Percentiles rank a stretch among this genome's conserved stretches.
These are phyloP conservation scores for Euzophera pinguis DNA, from an alignment of 2,888 invertebrate species.

Conservation along the genomic window DNA sequence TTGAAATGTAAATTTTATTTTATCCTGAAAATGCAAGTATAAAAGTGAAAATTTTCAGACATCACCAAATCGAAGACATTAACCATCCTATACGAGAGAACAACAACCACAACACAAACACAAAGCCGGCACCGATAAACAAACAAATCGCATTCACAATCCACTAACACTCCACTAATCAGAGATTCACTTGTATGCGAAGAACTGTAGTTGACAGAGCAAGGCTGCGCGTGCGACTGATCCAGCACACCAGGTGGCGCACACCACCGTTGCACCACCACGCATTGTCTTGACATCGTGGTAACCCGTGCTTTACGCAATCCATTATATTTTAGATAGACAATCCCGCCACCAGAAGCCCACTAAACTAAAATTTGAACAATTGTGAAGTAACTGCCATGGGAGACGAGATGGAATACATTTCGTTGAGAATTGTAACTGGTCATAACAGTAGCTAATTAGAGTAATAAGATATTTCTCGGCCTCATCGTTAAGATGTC, in stretches of 20 bases:
- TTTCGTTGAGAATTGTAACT: slow-evolving; percentile 24
- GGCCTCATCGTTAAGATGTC: background rate
- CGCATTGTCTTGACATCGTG: slow-evolving; percentile 72
- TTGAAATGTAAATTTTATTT: too few species aligned
- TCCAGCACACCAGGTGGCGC: slow-evolving; percentile 36
- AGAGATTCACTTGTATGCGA: slow-evolving; percentile 22
- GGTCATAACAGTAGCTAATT: slow-evolving; percentile 5
- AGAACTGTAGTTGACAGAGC: slow-evolving; percentile 56
- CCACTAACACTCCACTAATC: slow-evolving; percentile 11
- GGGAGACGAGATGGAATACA: slow-evolving; percentile 21
- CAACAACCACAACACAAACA: slow-evolving; percentile 19
- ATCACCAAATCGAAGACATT: background rate
- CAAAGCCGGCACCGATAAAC: slow-evolving; percentile 9
- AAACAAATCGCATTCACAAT: slow-evolving; percentile 18
- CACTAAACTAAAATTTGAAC: slow-evolving; percentile 37
- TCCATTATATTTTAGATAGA: slow-evolving; percentile 64
- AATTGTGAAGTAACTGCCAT: slow-evolving; percentile 34
- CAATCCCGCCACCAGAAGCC: slow-evolving; percentile 55
- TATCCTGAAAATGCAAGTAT: too few species aligned
- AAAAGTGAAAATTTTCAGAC: too few species aligned
- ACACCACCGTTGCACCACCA: slow-evolving; percentile 69
- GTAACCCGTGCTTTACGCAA: slow-evolving; percentile 72
- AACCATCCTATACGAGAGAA: slow-evolving; percentile 18
- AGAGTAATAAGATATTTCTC: slow-evolving; percentile 1
- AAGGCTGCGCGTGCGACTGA: slow-evolving; percentile 66